Evolutionary conservation across 1,140 invertebrate genomes (phyloP), one percentile per base, ranked within the genome.

Genomic region (Calephelis virginiensis): DNA sequence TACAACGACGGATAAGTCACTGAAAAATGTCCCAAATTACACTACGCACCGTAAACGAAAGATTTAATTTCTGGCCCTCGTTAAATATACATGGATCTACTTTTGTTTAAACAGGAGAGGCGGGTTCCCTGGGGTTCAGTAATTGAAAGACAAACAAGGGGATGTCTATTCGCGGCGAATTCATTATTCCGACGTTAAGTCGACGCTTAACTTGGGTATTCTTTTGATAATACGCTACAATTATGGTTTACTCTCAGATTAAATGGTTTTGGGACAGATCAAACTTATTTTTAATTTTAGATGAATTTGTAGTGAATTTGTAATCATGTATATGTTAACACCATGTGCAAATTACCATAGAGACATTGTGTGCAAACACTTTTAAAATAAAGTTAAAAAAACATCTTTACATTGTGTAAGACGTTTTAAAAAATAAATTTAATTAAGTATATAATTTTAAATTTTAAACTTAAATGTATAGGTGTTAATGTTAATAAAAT

Each of bases 101-200:
- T 71, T 71, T 81, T 81, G 80, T 86, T 83, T 82, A 84, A 84
- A 75, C 68, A 75, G 78, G 70, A 71, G 73, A 40, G 48, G 75
- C 66, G 63, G 62, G 62, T 75, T 74, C 73, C 71, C 40, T 14
- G 77, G 78, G 82, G 75, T 48, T 66, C 63, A 72, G 73, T 88
- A 86, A 88, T 88, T 88, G 85, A 86, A 87, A 87, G 76, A 85
- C 85, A 87, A 87, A 83, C 81, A 83, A 81, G 81, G 81, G 67
- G 68, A 75, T 71, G 74, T 76, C 72, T 28, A 37, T 50, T 49
- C 63, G 47, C 47, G 49, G 28, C 77, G 81, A 81, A 84, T 81
- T 85, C 83, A 87, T 87, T 87, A 87, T 78, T 80, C 78, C 72
- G 73, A 85, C 82, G 85, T 87, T 85, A 85, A 87, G 70, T 82